A percentile compares a stretch with the other conserved stretches of the same genome.
Evolutionary conservation across 2,113 vertebrate genomes (phyloP).

Genomic region (Sigmodon hispidus): DNA sequence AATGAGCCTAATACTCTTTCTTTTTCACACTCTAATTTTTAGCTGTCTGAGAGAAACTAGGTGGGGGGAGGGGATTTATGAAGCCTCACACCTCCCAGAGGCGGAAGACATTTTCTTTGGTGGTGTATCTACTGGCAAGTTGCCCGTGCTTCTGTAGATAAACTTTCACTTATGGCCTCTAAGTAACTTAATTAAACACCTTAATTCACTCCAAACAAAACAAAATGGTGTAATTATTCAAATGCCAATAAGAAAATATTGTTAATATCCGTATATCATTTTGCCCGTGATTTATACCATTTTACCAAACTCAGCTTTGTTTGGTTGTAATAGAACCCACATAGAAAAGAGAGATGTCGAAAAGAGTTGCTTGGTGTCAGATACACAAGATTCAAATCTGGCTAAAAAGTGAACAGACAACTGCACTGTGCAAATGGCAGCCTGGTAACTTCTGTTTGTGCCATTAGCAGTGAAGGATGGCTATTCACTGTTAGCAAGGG

Average conservation of each 20-base stretch:
- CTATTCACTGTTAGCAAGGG: not conserved
- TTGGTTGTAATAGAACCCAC: no score
- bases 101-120: not conserved
- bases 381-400: not conserved
- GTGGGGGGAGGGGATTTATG: not conserved
- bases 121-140: not conserved
- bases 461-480: not conserved
- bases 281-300: not conserved
- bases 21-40: not conserved
- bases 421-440: not conserved
- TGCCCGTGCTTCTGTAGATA: not conserved
- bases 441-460: not conserved
- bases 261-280: not conserved
- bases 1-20: not conserved
- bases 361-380: not conserved
- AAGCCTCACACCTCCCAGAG: not conserved
- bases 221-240: not conserved
- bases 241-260: not conserved
- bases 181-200: not conserved
- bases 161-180: not conserved
- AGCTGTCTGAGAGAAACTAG: not conserved
- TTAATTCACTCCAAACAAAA: not conserved
- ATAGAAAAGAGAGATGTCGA: not conserved
- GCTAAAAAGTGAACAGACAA: no score
- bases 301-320: slow-evolving; percentile 28